These are phyloP conservation scores for Forbesichthys papilliferus DNA, from an alignment of 2,113 vertebrate species.

Conservation along the genomic window DNA sequence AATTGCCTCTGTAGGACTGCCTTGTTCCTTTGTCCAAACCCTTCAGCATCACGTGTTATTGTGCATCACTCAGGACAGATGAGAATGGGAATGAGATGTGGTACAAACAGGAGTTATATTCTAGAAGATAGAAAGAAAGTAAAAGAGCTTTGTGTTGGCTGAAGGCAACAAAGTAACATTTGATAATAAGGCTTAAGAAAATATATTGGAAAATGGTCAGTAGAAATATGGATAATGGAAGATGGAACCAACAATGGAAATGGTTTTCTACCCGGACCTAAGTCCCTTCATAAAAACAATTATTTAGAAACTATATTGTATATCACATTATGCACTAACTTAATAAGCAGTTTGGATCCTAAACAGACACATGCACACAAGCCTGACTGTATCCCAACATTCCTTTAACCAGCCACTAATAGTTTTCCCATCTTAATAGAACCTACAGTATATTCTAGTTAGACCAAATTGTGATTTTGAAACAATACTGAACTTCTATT, in stretches of 20 bases:
- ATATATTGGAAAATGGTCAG: background rate
- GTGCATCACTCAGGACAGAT: background rate
- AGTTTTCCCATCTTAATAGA: no score
- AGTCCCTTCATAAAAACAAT: no score
- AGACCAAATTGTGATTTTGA: no score
- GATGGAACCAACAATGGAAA: background rate
- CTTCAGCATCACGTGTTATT: background rate
- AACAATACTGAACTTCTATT: no score
- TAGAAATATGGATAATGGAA: no score
- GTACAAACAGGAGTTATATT: conserved; percentile 1
- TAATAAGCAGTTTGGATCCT: no score
- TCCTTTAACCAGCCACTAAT: no score
- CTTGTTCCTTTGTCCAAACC: background rate
- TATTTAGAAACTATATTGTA: no score
- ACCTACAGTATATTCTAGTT: no score
- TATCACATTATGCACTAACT: no score
- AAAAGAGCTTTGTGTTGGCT: conserved; percentile 16
- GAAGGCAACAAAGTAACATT: conserved; percentile 17
- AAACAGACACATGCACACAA: no score
- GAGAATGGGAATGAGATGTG: background rate
- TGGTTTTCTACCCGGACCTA: background rate
- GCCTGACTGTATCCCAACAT: no score
- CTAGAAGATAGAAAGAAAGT: conserved; percentile 2
- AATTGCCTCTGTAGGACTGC: background rate
- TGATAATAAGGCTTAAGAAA: conserved; percentile 41